These are phyloP conservation scores for Ifrita kowaldi DNA, from an alignment of 2,113 vertebrate genomes.

Conservation along the genomic window DNA sequence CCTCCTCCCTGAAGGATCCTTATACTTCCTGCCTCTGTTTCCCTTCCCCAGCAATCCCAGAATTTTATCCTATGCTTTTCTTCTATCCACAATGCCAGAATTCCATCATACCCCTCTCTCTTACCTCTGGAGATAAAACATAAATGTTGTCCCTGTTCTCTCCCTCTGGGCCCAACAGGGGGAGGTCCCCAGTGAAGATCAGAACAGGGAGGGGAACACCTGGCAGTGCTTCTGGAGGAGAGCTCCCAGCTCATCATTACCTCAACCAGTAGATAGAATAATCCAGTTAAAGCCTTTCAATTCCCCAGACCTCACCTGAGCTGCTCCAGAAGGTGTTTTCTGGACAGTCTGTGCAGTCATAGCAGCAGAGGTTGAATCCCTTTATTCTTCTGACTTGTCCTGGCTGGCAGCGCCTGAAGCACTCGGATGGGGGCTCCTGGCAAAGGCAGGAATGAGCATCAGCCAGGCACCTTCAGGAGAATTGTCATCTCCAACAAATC, in stretches of 20 bases:
- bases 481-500: accelerated
- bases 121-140: neutral
- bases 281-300: neutral
- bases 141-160: accelerated
- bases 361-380: conserved; percentile 77
- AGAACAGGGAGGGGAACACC: neutral
- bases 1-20: no score
- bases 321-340: conserved; percentile 74
- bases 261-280: neutral
- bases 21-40: neutral
- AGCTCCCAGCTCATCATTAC: neutral
- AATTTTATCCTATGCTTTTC: neutral
- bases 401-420: conserved; percentile 73
- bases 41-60: neutral
- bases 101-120: neutral
- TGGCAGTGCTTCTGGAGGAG: neutral
- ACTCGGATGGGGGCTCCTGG: conserved; percentile 81
- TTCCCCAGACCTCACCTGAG: conserved; percentile 35
- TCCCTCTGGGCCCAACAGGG: neutral
- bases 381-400: conserved; percentile 75
- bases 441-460: neutral
- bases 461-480: neutral
- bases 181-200: neutral
- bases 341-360: conserved; percentile 84
- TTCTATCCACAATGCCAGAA: neutral